Evolutionary conservation across 2,888 invertebrate species (phyloP).

Genomic region (Chaitophorus viminalis): DNA sequence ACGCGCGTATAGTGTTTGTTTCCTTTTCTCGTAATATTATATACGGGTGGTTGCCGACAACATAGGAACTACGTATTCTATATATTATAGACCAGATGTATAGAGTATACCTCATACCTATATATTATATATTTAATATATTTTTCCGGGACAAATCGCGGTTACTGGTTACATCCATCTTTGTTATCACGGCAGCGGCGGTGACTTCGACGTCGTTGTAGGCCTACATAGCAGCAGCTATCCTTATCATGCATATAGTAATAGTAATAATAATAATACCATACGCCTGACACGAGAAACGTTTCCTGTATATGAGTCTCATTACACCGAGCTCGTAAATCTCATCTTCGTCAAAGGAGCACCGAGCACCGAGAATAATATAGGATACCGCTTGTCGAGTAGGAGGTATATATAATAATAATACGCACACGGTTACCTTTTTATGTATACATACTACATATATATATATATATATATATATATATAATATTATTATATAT

Average conservation of each 20-base stretch:
- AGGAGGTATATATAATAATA: conserved; percentile 1
- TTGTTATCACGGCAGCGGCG: conserved; percentile 25
- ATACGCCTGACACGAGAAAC: background rate
- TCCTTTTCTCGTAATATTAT: background rate
- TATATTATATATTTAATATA: background rate
- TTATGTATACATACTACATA: background rate
- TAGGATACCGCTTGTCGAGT: background rate
- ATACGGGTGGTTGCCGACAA: background rate
- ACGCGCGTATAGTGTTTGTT: background rate
- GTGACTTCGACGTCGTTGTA: background rate
- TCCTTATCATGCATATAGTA: conserved; percentile 23
- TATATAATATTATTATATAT: background rate
- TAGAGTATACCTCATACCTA: no score
- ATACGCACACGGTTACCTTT: background rate
- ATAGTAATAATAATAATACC: background rate
- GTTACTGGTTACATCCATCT: conserved; percentile 38
- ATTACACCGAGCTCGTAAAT: conserved; percentile 46
- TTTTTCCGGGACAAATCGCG: conserved; percentile 43
- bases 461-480: no score
- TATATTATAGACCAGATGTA: background rate
- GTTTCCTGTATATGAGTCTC: conserved; percentile 34
- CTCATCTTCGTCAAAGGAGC: conserved; percentile 42
- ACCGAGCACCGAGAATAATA: no score
- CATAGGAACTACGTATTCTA: background rate
- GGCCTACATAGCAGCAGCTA: background rate